Base-by-base conservation (phyloP, 1,140 invertebrate genomes). In the Teleogryllus occipitalis region DNA sequence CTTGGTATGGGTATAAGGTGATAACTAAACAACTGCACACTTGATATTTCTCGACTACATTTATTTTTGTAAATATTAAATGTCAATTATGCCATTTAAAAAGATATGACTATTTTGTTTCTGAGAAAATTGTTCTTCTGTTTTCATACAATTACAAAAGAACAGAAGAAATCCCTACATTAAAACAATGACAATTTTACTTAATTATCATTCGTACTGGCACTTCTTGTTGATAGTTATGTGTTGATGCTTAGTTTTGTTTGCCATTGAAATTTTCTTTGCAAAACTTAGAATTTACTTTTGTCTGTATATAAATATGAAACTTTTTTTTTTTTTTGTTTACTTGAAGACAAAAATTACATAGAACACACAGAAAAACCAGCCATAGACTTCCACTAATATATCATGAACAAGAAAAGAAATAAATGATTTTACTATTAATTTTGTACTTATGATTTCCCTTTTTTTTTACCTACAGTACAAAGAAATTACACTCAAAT, bases 11-110 rank as follows among this genome's bases (percentile, higher is more conserved):
- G 27, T 39, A 39, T 5, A 39, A 39, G 27, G 27, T 39, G 5
- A 39, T 39, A 39, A 39, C 27, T 39, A 39, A 39, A 39, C 27
- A 39, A 39, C 27, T 39, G 27, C 5, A 39, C 27, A 39, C 27
- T 39, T 65, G 1, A 7, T 65, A 65, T 65, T 65, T 65, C 54
- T 65, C 18, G 54, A 65, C 54, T 65, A 65, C 54, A 65, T 65
- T 65, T 65, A 65, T 65, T 65, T 65, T 65, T 65, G 54, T 65
- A 65, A 65, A 65, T 65, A 65, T 65, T 65, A 65, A 65, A 65
- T 65, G 54, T 65, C 54, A 65, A 65, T 65, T 65, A 65, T 65
- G 54, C 54, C 54, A 65, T 65, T 65, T 65, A 65, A 65, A 65
- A 65, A 65, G 54, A 65, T 65, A 65, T 65, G 54, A 65, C 54